phyloP scores from a whole-genome alignment of 2,113 vertebrate genomes.

The Nycticebus coucang region DNA sequence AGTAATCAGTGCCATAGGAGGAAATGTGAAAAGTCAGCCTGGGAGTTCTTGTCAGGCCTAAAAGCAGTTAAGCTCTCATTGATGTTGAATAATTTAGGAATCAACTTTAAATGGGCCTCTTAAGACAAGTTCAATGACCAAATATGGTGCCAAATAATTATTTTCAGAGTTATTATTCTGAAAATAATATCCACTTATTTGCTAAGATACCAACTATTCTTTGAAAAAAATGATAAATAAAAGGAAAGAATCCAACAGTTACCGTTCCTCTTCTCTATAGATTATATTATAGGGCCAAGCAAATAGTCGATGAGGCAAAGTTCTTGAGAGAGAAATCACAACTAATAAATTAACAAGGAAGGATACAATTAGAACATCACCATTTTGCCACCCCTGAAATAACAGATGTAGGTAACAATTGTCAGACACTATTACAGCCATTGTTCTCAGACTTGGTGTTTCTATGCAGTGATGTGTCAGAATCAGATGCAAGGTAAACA shows the following conservation, averaged over 20 bases:
- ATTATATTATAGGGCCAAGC: not conserved
- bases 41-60: not conserved
- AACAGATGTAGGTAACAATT: not conserved
- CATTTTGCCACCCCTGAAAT: not conserved
- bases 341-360: not conserved
- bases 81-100: not conserved
- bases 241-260: not conserved
- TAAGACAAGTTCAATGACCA: not conserved
- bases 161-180: not conserved
- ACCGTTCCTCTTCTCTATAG: not conserved
- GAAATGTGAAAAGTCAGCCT: not conserved
- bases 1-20: not conserved
- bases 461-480: accelerated
- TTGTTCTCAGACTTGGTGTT: not conserved
- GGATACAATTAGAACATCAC: not conserved
- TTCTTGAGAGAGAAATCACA: not conserved
- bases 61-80: not conserved
- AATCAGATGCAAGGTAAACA: not conserved
- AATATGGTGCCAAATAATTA: too few relatives aligned
- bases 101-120: not conserved
- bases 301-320: not conserved
- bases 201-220: not conserved
- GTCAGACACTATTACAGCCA: too few relatives aligned
- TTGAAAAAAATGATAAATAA: not conserved
- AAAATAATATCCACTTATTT: not conserved